Base-by-base conservation (phyloP, 1,140 invertebrate species). In the Helicoverpa armigera region DNA sequence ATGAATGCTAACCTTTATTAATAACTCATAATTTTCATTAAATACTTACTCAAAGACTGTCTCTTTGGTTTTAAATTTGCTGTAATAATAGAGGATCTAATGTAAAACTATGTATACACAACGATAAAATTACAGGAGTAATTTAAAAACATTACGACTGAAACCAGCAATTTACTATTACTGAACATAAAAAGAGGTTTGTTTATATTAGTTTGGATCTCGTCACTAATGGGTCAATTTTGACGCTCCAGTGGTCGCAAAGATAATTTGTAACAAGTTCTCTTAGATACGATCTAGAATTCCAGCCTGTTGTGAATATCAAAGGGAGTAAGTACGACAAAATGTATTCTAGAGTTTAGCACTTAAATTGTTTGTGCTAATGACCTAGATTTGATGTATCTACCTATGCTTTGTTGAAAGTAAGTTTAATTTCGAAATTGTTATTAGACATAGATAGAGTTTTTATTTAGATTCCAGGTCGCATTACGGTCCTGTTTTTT, bases 341-440 rank as follows among this genome's bases (percentile, higher is more conserved):
- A 65, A 65, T 65, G 35, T 65, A 48, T 65, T 65, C 14, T 65
- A 29, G 14, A 65, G 35, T 65, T 65, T 65, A 48, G 61, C 61
- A 65, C 61, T 43, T 65, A 65, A 35, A 65, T 65, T 65, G 61
- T 65, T n/a, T 65, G 61, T 65, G 61, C 61, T 65, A 65, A 65
- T 63, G 35, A 43, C 43, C 56, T 58, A 58, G 56, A 58, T 58
- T 58, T 10, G 16, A 9, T 58, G 35, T 43, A 43, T 35, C 23
- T 23, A 1, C 23, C 23, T 23, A 35, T 43, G 35, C n/a, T 18
- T 18, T 23, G n/a, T 58, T 58, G 4, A 54, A 14, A 54, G 53
- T 54, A n/a, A 54, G 53, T 54, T 54, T n/a, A n/a, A n/a, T 14
- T 35, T 35, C 35, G 35, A 13, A 14, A 7, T 12, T 56, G n/a